Conservation (phyloP, 2,888 invertebrate genomes). For the Vandiemenella viatica region DNA sequence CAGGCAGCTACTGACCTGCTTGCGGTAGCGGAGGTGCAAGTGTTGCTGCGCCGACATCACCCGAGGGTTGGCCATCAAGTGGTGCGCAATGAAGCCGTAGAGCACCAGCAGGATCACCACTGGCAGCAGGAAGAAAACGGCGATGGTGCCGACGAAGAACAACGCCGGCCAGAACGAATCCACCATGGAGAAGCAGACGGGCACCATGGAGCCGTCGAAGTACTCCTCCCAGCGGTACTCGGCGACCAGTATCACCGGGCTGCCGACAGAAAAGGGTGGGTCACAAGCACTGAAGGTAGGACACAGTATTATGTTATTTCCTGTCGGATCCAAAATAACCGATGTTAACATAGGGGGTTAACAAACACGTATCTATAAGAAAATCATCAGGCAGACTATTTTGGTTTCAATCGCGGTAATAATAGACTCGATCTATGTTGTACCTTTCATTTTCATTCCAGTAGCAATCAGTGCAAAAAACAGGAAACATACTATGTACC, state of each 20-base stretch:
- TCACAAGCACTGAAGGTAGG: no score
- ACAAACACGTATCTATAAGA: no score
- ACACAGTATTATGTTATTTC: no score
- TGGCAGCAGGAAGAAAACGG: conserved; percentile 73
- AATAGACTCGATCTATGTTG: no score
- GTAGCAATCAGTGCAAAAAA: no score
- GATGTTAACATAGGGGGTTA: no score
- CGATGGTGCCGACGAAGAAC: conserved; percentile 66
- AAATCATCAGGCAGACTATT: no score
- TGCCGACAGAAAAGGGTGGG: no score
- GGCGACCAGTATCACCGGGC: conserved; percentile 72
- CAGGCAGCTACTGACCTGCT: not conserved
- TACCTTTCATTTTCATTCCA: no score
- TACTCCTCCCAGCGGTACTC: conserved; percentile 56
- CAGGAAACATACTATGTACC: no score
- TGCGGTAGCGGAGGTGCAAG: conserved; percentile 20
- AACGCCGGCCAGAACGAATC: conserved; percentile 61
- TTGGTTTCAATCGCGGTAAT: no score
- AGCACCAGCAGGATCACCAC: conserved; percentile 62
- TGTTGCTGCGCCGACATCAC: conserved; percentile 42
- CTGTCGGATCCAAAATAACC: no score
- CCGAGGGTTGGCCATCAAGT: conserved; percentile 65
- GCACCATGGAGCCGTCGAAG: conserved; percentile 52
- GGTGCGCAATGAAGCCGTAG: conserved; percentile 73
- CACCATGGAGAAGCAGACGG: conserved; percentile 68